phyloP scores from a whole-genome alignment of 2,797 vertebrate species.

The Enteromius afrohamiltoni region DNA sequence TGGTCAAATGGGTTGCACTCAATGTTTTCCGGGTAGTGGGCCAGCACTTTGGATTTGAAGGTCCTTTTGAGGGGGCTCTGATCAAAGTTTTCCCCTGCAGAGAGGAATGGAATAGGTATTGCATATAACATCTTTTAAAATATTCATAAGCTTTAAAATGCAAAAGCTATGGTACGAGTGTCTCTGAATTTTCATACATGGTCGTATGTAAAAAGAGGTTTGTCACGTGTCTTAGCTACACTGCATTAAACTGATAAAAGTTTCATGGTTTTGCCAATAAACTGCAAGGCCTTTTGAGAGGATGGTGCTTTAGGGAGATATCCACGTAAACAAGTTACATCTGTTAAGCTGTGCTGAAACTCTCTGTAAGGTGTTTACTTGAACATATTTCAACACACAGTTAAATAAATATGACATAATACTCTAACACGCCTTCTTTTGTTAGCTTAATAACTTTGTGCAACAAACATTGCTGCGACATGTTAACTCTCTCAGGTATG shows the following conservation, averaged over 20 bases:
- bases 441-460: background rate
- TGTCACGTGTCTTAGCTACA: background rate
- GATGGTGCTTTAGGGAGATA: background rate
- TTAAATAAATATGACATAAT: background rate
- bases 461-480: background rate
- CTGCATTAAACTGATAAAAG: slow-evolving; percentile 15
- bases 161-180: background rate
- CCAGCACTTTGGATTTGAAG: slow-evolving; percentile 95
- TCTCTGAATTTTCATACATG: background rate
- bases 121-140: slow-evolving; percentile 7
- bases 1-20: slow-evolving; percentile 94
- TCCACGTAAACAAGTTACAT: background rate
- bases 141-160: slow-evolving; percentile 16
- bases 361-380: background rate
- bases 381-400: background rate
- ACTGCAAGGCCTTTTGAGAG: background rate
- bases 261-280: background rate
- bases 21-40: slow-evolving; percentile 93
- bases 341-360: background rate
- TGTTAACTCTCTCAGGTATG: slow-evolving; percentile 12
- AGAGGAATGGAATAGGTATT: background rate
- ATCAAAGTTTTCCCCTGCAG: slow-evolving; percentile 91
- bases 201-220: background rate
- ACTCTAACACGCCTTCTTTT: background rate
- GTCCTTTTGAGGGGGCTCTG: slow-evolving; percentile 94